These are phyloP conservation scores for Jordanella pulchra DNA, from an alignment of 2,797 vertebrate species.

Conservation along the genomic window DNA sequence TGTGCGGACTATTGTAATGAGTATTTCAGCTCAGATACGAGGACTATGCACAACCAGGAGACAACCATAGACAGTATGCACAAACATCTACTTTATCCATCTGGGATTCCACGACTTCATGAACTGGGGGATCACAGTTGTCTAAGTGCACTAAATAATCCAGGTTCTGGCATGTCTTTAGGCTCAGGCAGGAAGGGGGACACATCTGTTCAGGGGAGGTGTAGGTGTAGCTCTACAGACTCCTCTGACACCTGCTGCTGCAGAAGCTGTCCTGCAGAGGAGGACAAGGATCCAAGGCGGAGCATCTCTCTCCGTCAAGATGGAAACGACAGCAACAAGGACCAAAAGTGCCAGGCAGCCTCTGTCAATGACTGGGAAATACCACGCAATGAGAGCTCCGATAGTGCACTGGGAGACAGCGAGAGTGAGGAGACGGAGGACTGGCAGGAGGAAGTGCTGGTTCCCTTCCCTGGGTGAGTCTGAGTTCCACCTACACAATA, in stretches of 20 bases:
- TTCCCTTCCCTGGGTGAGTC: conserved; percentile 91
- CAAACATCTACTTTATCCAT: conserved; percentile 60
- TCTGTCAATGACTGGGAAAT: conserved; percentile 93
- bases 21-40: conserved; percentile 87
- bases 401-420: conserved; percentile 98
- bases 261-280: conserved; percentile 85
- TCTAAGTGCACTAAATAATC: conserved; percentile 17
- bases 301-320: conserved; percentile 82
- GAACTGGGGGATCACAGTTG: conserved; percentile 23
- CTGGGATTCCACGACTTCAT: conserved; percentile 5
- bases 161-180: conserved; percentile 36
- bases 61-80: conserved; percentile 37
- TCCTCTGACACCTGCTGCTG: conserved; percentile 77
- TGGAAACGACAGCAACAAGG: conserved; percentile 74
- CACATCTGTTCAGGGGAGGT: conserved; percentile 63
- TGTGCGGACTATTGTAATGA: conserved; percentile 88
- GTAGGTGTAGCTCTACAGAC: conserved; percentile 81
- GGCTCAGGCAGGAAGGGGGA: conserved; percentile 37
- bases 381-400: conserved; percentile 98
- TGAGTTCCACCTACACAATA: not conserved
- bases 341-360: conserved; percentile 78
- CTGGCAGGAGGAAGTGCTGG: conserved; percentile 94
- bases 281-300: conserved; percentile 85
- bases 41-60: conserved; percentile 81
- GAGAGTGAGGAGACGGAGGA: conserved; percentile 96